Evolutionary conservation across 2,888 invertebrate species (phyloP).

Genomic region (Shargacucullia verbasci): DNA sequence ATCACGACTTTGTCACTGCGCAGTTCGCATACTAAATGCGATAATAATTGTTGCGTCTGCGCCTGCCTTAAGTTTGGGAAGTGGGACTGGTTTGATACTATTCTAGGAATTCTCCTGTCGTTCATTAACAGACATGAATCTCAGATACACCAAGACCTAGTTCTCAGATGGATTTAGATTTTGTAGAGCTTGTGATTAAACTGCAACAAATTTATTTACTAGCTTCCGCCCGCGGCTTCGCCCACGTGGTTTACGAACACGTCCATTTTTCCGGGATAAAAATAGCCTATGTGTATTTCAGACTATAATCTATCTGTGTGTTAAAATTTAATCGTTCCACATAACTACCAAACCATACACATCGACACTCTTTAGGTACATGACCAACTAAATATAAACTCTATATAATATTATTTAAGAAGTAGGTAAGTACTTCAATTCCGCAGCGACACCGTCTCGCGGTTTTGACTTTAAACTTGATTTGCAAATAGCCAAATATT

Average conservation of each 20-base stretch:
- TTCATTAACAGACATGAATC: too few species aligned
- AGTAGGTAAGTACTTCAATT: conserved; percentile 4
- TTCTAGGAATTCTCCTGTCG: too few species aligned
- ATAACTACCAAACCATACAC: not conserved
- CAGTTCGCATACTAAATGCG: conserved; percentile 50
- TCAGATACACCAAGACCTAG: not conserved
- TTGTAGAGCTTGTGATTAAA: too few species aligned
- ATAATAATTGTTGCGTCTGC: conserved; percentile 48
- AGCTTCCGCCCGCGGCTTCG: too few species aligned
- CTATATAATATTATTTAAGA: conserved; percentile 3
- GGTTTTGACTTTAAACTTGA: conserved; percentile 35
- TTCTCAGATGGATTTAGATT: too few species aligned
- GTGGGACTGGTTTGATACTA: not conserved
- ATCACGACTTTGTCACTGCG: conserved; percentile 54
- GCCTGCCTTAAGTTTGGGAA: conserved; percentile 21
- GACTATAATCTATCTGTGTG: too few species aligned
- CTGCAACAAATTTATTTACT: too few species aligned
- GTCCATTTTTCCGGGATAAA: too few species aligned
- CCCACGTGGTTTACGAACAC: too few species aligned
- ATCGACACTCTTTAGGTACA: not conserved
- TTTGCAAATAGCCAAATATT: conserved; percentile 56
- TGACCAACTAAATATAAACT: not conserved
- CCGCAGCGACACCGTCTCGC: conserved; percentile 34
- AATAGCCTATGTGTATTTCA: too few species aligned
- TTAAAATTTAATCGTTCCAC: not conserved